Base-by-base conservation (phyloP, 2,888 invertebrate genomes). In the Sericinus montela region DNA sequence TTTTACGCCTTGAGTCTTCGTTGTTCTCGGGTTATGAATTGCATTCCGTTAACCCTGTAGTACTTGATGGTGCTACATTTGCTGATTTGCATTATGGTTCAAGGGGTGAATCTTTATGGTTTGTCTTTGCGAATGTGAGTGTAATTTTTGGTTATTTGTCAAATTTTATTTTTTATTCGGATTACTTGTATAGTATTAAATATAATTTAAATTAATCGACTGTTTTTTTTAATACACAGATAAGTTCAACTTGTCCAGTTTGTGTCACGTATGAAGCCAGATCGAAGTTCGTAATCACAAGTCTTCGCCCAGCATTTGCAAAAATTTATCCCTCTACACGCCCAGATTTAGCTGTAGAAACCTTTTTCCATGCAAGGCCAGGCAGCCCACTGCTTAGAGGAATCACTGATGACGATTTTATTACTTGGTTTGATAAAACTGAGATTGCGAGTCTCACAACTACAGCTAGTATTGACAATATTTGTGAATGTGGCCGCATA, bases 391-490 rank as follows among this genome's bases (percentile, higher is more conserved):
- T 92, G 28, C 76, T 92, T 0, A 82, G 89, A 60, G 91, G 91
- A 6, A 91, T 92, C 25, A 91, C 91, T 10, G 92, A 92, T 46
- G 92, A 92, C 58, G 92, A 92, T 62, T 85, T 92, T 14, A 91
- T 92, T 25, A 92, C 92, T 1, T 92, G 92, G 92, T 92, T 92
- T 59, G 92, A 92, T 34, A 90, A 90, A 74, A 91, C 91, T 50
- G 89, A 86, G 63, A 67, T 85, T 3, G 83, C 82, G 1, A 90
- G 85, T 55, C 75, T 86, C 1, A 83, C 81, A 59, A 80, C 79
- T 1, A 81, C 72, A 25, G 66, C 82, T 3, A 89, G 77, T 53
- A 87, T 90, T 51, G 88, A 90, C 58, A 85, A 89, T 34, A 84
- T 90, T 47, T 91, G 90, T 52, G 90, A 90, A 59, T 91, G 90